These are phyloP conservation scores for Dynastes hyllus DNA, from an alignment of 2,888 invertebrate species.

Conservation along the genomic window DNA sequence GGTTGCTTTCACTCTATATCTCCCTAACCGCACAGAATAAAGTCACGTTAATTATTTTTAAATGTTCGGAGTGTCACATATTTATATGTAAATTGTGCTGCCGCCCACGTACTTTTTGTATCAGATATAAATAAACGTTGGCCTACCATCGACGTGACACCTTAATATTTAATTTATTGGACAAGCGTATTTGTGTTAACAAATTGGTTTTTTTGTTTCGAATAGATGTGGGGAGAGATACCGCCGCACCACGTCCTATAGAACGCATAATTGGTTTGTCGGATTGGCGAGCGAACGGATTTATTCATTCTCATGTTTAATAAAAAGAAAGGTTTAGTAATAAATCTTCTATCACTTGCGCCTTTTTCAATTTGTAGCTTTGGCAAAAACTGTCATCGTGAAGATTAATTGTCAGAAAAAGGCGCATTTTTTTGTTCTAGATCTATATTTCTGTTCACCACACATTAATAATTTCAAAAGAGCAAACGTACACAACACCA, in stretches of 20 bases:
- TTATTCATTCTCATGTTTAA: conserved; percentile 31
- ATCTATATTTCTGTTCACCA: neutral
- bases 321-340: conserved; percentile 13
- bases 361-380: conserved; percentile 7
- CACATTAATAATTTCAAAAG: no score
- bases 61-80: conserved; percentile 45
- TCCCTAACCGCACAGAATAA: conserved; percentile 34
- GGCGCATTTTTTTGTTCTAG: neutral
- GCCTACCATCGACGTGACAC: conserved; percentile 44
- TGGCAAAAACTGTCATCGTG: conserved; percentile 7
- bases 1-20: conserved; percentile 20
- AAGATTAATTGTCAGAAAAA: neutral
- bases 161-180: conserved; percentile 53
- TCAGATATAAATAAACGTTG: conserved; percentile 48
- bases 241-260: conserved; percentile 1
- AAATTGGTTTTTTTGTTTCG: conserved; percentile 50
- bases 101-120: conserved; percentile 46
- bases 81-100: conserved; percentile 51
- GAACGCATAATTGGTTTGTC: conserved; percentile 22
- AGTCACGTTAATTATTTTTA: conserved; percentile 52
- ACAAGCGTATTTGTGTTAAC: conserved; percentile 48
- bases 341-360: conserved; percentile 13
- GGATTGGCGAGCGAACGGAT: conserved; percentile 12
- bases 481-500: no score
- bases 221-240: conserved; percentile 32